Base-by-base conservation (phyloP, 2,113 vertebrate genomes). In the Protobothrops flavoviridis region DNA sequence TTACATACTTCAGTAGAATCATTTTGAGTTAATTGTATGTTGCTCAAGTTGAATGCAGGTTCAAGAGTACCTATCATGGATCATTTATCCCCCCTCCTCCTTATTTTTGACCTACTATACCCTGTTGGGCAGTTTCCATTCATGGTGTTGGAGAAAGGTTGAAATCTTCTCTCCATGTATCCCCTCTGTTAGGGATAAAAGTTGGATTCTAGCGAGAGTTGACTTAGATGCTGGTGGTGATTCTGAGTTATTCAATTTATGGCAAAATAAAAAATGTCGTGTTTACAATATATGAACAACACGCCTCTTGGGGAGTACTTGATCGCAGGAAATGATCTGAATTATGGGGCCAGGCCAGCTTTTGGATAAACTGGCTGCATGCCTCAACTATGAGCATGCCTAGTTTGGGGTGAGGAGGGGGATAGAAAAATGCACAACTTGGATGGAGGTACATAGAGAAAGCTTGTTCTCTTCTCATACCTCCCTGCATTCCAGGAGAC, bases 401-500 rank as follows among this genome's bases (percentile, higher is more conserved):
- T 59, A 3, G 52, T n/a, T 81, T 81, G 43, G 24, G 21, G 57
- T 12, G 45, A 59, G 56, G 55, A 89, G 87, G 15, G 52, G 7
- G 87, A 1, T 55, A 20, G 11, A 48, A 26, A 24, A 13, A 48
- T 1, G 12, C 45, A 86, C 17, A 24, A 2, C 92, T 93, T 64
- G 24, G 81, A 90, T 61, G 81, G 43, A 85, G 29, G 92, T 29
- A 29, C 26, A 64, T 33, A 64, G 92, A 90, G 48, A 48, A 52
- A 52, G 55, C 21, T 52, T 85, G 69, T 86, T 81, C 88, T 53
- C 23, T 33, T 13, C 45, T 6, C 20, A 53, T 87, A 90, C 33
- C 55, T 39, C 26, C n/a, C 88, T 39, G 81, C 89, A 90, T 93
- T 87, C 88, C 92, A 64, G 89, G n/a, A 90, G n/a, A 64, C 48